These are phyloP conservation scores for Parnassius glacialis DNA, from an alignment of 2,888 invertebrate genomes.

Conservation along the genomic window DNA sequence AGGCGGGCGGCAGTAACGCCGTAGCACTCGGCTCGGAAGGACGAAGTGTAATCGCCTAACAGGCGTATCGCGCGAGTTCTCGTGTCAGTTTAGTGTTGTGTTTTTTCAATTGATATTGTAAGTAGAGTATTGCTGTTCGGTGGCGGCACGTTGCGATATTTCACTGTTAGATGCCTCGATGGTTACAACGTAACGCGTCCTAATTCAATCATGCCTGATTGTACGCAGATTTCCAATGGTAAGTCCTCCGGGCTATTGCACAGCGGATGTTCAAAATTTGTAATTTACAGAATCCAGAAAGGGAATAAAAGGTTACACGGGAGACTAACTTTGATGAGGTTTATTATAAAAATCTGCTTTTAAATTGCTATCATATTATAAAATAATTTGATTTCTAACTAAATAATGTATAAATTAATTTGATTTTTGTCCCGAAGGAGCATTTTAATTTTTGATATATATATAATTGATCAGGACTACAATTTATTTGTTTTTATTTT, in stretches of 20 bases:
- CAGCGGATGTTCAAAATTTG: slow-evolving; percentile 19
- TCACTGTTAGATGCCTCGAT: slow-evolving; percentile 29
- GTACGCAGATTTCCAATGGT: slow-evolving; percentile 31
- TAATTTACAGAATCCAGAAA: slow-evolving; percentile 21
- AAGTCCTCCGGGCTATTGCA: slow-evolving; percentile 24
- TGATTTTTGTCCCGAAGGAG: no score
- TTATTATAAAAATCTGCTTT: no score
- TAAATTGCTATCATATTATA: no score
- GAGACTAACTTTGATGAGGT: not conserved
- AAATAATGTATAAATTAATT: no score
- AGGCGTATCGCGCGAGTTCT: slow-evolving; percentile 31
- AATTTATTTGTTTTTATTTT: no score
- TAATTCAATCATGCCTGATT: slow-evolving; percentile 28
- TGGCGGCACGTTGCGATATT: slow-evolving; percentile 42
- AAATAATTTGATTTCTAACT: no score
- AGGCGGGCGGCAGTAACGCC: slow-evolving; percentile 65
- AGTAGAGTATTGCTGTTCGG: slow-evolving; percentile 17
- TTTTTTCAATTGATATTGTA: slow-evolving; percentile 20
- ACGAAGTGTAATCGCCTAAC: slow-evolving; percentile 37
- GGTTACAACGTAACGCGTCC: slow-evolving; percentile 23
- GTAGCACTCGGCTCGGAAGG: slow-evolving; percentile 53
- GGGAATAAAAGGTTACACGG: not conserved
- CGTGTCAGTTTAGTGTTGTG: slow-evolving; percentile 50
- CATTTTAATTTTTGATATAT: no score
- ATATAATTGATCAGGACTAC: no score